These are phyloP conservation scores for Hippocampus abdominalis DNA, from an alignment of 2,113 vertebrate genomes.

Conservation along the genomic window DNA sequence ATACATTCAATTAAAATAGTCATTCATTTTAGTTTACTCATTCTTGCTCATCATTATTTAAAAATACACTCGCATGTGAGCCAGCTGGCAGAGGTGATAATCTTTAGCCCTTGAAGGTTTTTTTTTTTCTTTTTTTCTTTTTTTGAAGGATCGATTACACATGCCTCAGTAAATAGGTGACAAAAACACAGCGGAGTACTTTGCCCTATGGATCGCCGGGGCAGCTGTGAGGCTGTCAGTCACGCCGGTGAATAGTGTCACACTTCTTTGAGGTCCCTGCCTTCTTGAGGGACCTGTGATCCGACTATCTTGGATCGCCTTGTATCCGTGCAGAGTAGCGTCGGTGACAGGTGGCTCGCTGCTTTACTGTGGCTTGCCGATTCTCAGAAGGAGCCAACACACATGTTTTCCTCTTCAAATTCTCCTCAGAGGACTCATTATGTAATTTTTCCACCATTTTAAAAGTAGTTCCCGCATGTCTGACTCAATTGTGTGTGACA, in stretches of 20 bases:
- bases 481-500: neutral
- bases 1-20: neutral
- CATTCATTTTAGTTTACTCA: constrained; percentile 13
- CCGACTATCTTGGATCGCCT: constrained; percentile 37
- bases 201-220: constrained; percentile 46
- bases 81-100: constrained; percentile 70
- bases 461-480: neutral
- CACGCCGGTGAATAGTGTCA: constrained; percentile 41
- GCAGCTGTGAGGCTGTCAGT: constrained; percentile 59
- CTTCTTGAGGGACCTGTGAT: constrained; percentile 31
- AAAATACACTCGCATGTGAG: constrained; percentile 66
- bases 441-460: neutral
- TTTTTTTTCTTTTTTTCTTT: constrained; percentile 18
- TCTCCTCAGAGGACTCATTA: constrained; percentile 22
- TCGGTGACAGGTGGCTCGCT: constrained; percentile 48
- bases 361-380: constrained; percentile 19
- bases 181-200: constrained; percentile 61
- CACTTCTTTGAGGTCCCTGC: constrained; percentile 42
- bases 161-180: constrained; percentile 74
- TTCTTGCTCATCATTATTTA: constrained; percentile 63
- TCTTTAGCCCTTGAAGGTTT: constrained; percentile 72
- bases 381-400: constrained; percentile 9
- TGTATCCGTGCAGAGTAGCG: constrained; percentile 50
- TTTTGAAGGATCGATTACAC: constrained; percentile 67
- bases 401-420: constrained; percentile 21